Base-by-base conservation (phyloP, 2,888 invertebrate species). In the Melolontha melolontha region DNA sequence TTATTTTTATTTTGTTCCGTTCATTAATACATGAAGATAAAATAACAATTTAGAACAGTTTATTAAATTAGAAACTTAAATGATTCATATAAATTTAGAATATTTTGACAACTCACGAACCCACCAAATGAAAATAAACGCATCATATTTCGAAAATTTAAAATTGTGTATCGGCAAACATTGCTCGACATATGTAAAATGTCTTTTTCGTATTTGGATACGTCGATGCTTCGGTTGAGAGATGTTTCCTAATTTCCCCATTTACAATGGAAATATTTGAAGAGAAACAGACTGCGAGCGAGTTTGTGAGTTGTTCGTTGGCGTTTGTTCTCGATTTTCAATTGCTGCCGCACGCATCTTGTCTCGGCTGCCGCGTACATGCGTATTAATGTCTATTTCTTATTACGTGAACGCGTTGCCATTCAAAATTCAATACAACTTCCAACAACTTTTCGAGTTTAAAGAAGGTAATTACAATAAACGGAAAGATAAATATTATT, bases 391-490 rank as follows among this genome's bases (percentile, higher is more conserved):
- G 34, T 34, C 34, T 34, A 34, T 34, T 34, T 34, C 34, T 34
- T 34, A 34, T 34, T 34, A 47, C 47, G 47, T 8, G 14, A 8
- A 47, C 8, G 47, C 47, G 42, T 22, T 42, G 22, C 44, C 57
- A 57, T 57, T 57, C 57, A 57, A 42, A 29, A 57, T 27, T 47
- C 47, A 14, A 12, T 27, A 41, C 57, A 57, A 27, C 27, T 34
- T 10, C 34, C 10, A 34, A 34, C 34, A 34, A 34, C 34, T 34
- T 34, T 34, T 34, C 39, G 57, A 57, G 44, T 14, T 44, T 22
- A 57, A 57, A 57, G 44, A 57, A 22, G 12, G 44, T 57, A 57
- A 57, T 44, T 57, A 57, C 57, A 57, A 57, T 57, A 57, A 57
- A 57, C 27, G 44, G 57, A 44, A 57, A 57, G 57, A 57, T 57